Conservation (phyloP, 2,113 vertebrate genomes). For the Noturus placidus region DNA sequence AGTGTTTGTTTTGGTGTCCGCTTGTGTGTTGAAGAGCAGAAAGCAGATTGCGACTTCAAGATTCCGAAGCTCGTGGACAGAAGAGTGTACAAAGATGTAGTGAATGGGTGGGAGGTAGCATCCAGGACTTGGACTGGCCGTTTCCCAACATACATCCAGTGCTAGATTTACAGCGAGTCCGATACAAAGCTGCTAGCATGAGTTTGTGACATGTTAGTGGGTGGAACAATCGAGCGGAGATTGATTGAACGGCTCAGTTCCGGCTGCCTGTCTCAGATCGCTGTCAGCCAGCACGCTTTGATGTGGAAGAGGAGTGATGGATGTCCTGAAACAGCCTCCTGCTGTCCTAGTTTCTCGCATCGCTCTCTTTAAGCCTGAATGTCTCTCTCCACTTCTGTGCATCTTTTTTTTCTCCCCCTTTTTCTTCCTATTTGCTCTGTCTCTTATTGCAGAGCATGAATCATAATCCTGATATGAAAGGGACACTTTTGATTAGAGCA, state of each 20-base stretch:
- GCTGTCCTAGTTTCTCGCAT: conserved; percentile 26
- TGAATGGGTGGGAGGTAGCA: background rate
- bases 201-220: conserved; percentile 28
- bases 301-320: conserved; percentile 45
- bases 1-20: too few relatives aligned
- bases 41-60: background rate
- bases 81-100: background rate
- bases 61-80: background rate
- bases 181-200: conserved; percentile 18
- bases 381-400: conserved; percentile 1
- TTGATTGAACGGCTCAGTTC: conserved; percentile 41
- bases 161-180: conserved; percentile 36
- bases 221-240: conserved; percentile 30
- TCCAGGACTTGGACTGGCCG: background rate
- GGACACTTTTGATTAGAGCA: conserved; percentile 60
- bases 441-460: conserved; percentile 48
- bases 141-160: background rate
- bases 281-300: conserved; percentile 34
- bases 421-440: conserved; percentile 5
- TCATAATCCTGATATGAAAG: conserved; percentile 65
- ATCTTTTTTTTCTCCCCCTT: conserved; percentile 8
- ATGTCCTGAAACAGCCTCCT: conserved; percentile 45
- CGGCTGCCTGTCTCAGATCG: conserved; percentile 43
- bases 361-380: conserved; percentile 1
- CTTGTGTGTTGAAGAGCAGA: background rate